A percentile compares a stretch with the other conserved stretches of the same genome.
These are phyloP conservation scores for Listronotus bonariensis DNA, from an alignment of 1,140 invertebrate genomes.

Conservation along the genomic window DNA sequence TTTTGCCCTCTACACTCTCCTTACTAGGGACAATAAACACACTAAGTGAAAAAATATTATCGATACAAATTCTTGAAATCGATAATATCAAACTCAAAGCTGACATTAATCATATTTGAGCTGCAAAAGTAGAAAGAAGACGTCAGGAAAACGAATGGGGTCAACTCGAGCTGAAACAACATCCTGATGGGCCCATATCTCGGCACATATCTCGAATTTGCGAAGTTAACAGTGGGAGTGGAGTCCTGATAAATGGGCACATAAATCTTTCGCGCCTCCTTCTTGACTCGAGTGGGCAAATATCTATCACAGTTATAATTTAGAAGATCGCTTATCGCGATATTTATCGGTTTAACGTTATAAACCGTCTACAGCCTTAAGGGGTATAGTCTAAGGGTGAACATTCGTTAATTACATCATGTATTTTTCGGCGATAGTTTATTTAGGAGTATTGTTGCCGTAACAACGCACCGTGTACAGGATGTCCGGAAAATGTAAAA, in stretches of 20 bases:
- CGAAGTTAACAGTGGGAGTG: slow-evolving; percentile 58
- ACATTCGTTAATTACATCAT: no score
- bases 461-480: no score
- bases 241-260: slow-evolving; percentile 56
- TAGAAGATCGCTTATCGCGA: slow-evolving; percentile 56
- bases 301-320: slow-evolving; percentile 57
- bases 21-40: no score
- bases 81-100: no score
- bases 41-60: no score
- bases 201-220: slow-evolving; percentile 56
- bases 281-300: slow-evolving; percentile 56
- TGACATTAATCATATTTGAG: slow-evolving; percentile 17
- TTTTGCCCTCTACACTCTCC: no score
- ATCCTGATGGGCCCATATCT: slow-evolving; percentile 50
- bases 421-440: no score
- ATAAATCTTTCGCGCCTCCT: slow-evolving; percentile 55
- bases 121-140: slow-evolving; percentile 54
- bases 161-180: slow-evolving; percentile 54
- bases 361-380: slow-evolving; percentile 43
- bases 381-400: no score
- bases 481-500: no score
- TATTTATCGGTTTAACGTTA: slow-evolving; percentile 50
- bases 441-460: no score
- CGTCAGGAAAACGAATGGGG: slow-evolving; percentile 54
- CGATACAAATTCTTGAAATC: no score